Evolutionary conservation across 2,888 invertebrate species (phyloP), one percentile per base, ranked within the genome.

Genomic region (Didymodactylos carnosus): DNA sequence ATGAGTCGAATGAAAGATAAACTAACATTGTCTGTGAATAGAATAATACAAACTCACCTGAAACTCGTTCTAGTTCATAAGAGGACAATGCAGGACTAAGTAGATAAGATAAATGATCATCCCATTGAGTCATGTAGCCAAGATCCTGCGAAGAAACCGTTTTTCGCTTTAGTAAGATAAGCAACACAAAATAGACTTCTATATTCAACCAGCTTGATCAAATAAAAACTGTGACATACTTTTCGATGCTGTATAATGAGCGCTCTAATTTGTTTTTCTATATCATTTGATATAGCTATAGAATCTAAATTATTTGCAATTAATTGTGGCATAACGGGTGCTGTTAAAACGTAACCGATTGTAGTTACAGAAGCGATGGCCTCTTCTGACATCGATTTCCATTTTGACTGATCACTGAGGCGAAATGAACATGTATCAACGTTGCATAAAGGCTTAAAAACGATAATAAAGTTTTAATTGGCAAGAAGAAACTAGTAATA

Each of bases 321-420:
- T 35, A 82, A 78, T 2, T 81, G 80, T 10, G 81, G 81, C 39
- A 80, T 77, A 62, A 79, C 72, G 13, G 82, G 80, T 80, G 82
- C 80, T 23, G 77, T 41, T 10, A 80, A 79, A 43, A 78, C 77
- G 46, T 78, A 76, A 0, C 77, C 77, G 0, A 78, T 76, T 0
- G 78, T 78, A 77, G 80, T 80, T 14, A 83, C 79, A 8, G 82
- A 81, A 53, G 78, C 40, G n/a, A 83, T 77, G 43, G 82, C 82
- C 76, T 83, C 83, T 53, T 77, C 78, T 7, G 82, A 80, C 83
- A 83, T 83, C 14, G 80, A 77, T 77, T 83, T 83, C 83, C 83
- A 83, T 39, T 77, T 77, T 7, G 81, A 78, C 70, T 81, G 80
- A 73, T 83, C 80, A 7, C 77, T 75, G 14, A 83, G 78, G 53